phyloP scores from a whole-genome alignment of 2,888 invertebrate genomes.

The Acholoe squamosa region DNA sequence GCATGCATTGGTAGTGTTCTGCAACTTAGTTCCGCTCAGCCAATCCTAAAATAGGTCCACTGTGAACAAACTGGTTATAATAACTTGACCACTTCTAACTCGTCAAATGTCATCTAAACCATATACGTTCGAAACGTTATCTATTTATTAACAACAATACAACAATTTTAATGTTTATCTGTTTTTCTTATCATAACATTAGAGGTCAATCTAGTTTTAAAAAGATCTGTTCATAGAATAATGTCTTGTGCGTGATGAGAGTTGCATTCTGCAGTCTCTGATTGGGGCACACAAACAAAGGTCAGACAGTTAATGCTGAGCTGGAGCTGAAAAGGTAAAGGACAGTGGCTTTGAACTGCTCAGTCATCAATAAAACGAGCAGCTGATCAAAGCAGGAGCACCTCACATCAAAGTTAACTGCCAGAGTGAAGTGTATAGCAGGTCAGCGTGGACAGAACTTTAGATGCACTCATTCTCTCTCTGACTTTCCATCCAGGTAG shows the following conservation, averaged over 20 bases:
- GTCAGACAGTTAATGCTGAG: background rate
- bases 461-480: background rate
- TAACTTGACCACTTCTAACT: too few species aligned
- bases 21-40: too few species aligned
- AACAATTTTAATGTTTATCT: background rate
- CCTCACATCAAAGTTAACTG: background rate
- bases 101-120: too few species aligned
- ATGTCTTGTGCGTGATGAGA: background rate
- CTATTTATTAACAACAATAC: too few species aligned
- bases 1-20: too few species aligned
- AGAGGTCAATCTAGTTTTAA: conserved; percentile 10
- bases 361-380: background rate
- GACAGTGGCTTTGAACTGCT: conserved; percentile 22
- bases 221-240: background rate
- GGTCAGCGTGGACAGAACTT: background rate
- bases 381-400: background rate
- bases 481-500: too few species aligned
- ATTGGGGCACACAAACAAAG: background rate
- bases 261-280: background rate
- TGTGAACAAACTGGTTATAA: too few species aligned
- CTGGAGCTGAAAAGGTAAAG: background rate
- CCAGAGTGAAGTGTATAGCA: background rate
- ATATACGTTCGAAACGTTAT: too few species aligned
- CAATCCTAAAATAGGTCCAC: too few species aligned
- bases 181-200: background rate